Evolutionary conservation across 2,888 invertebrate species (phyloP), one percentile per base, ranked within the genome.

Genomic region (Sminthurinus aureus): DNA sequence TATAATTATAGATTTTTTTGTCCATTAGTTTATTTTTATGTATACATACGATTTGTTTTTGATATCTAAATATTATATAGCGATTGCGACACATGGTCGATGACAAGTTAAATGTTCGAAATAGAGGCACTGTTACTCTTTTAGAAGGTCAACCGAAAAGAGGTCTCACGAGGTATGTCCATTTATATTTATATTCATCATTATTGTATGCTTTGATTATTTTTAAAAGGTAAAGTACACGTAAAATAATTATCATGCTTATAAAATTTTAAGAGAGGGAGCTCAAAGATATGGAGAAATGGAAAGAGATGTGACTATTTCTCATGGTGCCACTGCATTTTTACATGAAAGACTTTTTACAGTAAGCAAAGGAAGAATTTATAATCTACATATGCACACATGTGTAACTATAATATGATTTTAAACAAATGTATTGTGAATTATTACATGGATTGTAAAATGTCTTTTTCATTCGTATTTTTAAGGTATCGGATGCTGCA

Each of bases 51-150:
- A 38, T 38, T 38, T 38, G 3, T 6, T 38, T 38, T 1, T 38
- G 6, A 4, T 38, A 6, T 38, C 6, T 38, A 1, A 38, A 38
- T 38, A 38, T 38, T 79, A 52, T 75, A 22, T 89, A 93, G 89
- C 90, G 93, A 85, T 89, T 93, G 83, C 93, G 93, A 89, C 93
- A 93, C 89, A 93, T 93, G 93, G 93, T 93, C 88, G 93, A 93
- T 88, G 93, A 93, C 89, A 93, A 93, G 89, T 93, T 93, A 87
- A 93, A 93, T 89, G 92, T 93, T 11, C 88, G 90, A 83, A 90
- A 90, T 13, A 85, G 90, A 85, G 93, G 93, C 0, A 93, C 93
- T 0, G 91, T 93, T 12, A 92, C 93, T 90, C 92, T 92, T 88
- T 90, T 93, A 85, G 93, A 92, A 86, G 89, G 93, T 84, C 93